Evolutionary conservation across 92 coral and sea anemone genomes (phyloP), one percentile per base, ranked within the genome.

Genomic region (Porites rus): DNA sequence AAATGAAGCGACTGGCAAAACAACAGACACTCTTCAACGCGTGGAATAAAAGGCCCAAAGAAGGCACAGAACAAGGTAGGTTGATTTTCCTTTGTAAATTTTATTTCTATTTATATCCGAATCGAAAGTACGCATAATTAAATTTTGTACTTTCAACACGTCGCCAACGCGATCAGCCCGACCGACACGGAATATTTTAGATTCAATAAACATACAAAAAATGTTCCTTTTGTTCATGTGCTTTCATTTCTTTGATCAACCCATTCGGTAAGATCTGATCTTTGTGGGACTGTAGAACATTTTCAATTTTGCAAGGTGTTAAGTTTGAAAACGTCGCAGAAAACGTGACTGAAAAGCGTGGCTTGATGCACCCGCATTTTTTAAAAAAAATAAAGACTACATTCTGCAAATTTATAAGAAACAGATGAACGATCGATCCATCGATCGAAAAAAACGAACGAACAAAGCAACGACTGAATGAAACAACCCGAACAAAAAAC

Each of bases 21-120:
- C 25, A 24, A 24, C 25, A 24, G 25, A 24, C 25, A 24, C 25
- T 24, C 25, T 24, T 24, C 25, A 24, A 24, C 25, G 25, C 25
- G 25, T 24, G 25, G 25, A 24, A 24, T 24, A 24, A 24, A 24
- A 24, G 25, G 25, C 25, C 73, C 73, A 69, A 69, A 69, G 73
- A 69, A 69, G 73, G 73, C 73, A 69, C 73, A 69, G 73, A 69
- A 69, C 73, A 69, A 69, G 73, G 73, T 69, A 69, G 4, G 73
- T 69, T 24, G 50, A 69, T 69, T 69, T 69, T 69, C 73, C 73
- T 24, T 22, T 21, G 73, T 69, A 22, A 69, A 69, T 69, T 69
- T 3, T 11, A 60, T 60, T 52, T 60, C 65, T 60, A 60, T 60
- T 60, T 60, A 60, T 60, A 10, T 11, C 65, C 14, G 25, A 24